Base-by-base conservation (phyloP, 2,888 invertebrate genomes). In the Caenorhabditis drosophilae region DNA sequence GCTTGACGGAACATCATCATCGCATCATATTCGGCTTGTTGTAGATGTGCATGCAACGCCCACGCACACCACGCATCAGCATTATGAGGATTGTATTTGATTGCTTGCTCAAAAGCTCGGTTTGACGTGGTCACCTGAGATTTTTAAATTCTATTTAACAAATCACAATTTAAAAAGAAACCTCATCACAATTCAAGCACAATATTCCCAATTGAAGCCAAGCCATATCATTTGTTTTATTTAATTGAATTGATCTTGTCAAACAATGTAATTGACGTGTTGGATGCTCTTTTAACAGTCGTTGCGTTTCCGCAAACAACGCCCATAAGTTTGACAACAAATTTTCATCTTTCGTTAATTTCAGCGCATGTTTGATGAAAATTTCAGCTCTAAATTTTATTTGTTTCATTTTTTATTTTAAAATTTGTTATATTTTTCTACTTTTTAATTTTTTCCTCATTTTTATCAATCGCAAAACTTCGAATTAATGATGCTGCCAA, bases 31-130 rank as follows among this genome's bases (percentile, higher is more conserved):
- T n/a, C 4, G 1, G 36, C 36, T 6, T 23, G 34, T 6, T 44
- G 27, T 1, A 51, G 9, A 27, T 70, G 64, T 11, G 73, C 73
- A 20, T 61, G 53, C 12, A 50, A 50, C 7, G 73, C 67, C 69
- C 70, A 73, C 2, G 55, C 47, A 35, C 70, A 68, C 73, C 73
- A 73, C 0, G 64, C 66, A 31, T 58, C 57, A 6, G 67, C 55
- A 50, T 62, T 68, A 23, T 71, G 57, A n/a, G 73, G 70, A 46
- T 73, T 64, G 56, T 63, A 59, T 22, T 69, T 70, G 50, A 73
- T 49, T 1, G 60, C 44, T 18, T 56, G 61, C 38, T 73, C 73
- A 16, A 70, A 44, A 1, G 53, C 41, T 9, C 48, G 31, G 15
- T 55, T 49, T 15, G 70, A 54, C 27, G 49, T 47, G 15, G 44